phyloP scores from a whole-genome alignment of 2,113 vertebrate genomes.

The Sorex fumeus region DNA sequence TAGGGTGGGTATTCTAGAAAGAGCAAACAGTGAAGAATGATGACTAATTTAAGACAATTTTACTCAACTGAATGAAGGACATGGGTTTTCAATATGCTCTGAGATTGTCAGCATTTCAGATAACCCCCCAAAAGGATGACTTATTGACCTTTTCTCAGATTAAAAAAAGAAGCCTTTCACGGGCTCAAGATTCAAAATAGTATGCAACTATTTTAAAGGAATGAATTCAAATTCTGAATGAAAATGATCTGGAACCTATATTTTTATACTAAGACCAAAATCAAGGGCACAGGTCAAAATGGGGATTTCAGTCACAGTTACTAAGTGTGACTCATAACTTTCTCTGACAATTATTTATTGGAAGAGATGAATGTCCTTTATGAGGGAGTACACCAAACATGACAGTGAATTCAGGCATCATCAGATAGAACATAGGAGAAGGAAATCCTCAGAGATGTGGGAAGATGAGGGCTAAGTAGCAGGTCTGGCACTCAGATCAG shows the following conservation, averaged over 20 bases:
- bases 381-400: not conserved
- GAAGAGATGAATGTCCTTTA: not conserved
- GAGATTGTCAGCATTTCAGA: not conserved
- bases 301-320: not conserved
- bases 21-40: not conserved
- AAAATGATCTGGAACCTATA: not conserved
- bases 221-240: not conserved
- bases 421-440: not conserved
- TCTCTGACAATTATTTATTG: not conserved
- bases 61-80: too few relatives aligned
- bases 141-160: not conserved
- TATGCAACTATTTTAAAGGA: not conserved
- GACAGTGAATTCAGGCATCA: not conserved
- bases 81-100: not conserved
- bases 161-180: too few relatives aligned
- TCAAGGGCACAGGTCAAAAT: not conserved
- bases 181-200: slow-evolving; percentile 18
- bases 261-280: not conserved
- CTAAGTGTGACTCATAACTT: not conserved
- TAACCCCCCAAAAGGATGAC: not conserved
- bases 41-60: not conserved
- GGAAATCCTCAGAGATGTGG: not conserved
- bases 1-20: not conserved
- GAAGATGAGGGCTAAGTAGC: too few relatives aligned
- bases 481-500: too few relatives aligned